Base-by-base conservation (phyloP, 2,888 invertebrate species). In the Scaptomyza cyrtandrae region DNA sequence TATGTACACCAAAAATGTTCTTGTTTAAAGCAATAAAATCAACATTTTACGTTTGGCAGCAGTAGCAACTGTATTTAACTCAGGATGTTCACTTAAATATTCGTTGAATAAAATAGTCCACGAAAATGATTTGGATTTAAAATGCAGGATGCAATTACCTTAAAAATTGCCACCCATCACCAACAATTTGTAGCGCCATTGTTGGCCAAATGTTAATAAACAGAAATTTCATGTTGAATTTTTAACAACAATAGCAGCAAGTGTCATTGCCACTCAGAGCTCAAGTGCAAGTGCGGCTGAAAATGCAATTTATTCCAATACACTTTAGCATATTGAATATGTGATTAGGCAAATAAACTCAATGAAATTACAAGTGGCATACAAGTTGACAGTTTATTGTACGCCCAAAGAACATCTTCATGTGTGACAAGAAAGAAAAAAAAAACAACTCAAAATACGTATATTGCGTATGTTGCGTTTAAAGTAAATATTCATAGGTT, bases 271-370 rank as follows among this genome's bases (percentile, higher is more conserved):
- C 52, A 62, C 52, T 55, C 35, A 55, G 43, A 67, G 63, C 50
- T 69, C 58, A 68, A 73, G 75, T 74, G 68, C 60, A 69, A 83
- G 50, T 67, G 81, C 54, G 61, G 53, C 59, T 43, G 43, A 49
- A 75, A 73, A 67, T 71, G 83, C 67, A 86, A 89, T 84, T 84
- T 89, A 70, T 89, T 88, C 83, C 70, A 85, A 85, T 83, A 87
- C 83, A 87, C 79, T 84, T 85, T 76, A 60, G 72, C 79, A 86
- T 88, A 86, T 89, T 89, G 85, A 89, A 89, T 86, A 80, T 86
- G 73, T 75, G 89, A 86, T 86, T 86, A 86, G 89, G 89, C 69
- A 89, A 89, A 86, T 86, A 86, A 86, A 86, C 72, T 86, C 67
- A 73, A 68, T 71, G 73, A 74, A 73, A 71, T 88, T 83, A 88